These are phyloP conservation scores for Pheosia gnoma DNA, from an alignment of 2,888 invertebrate genomes.

Conservation along the genomic window DNA sequence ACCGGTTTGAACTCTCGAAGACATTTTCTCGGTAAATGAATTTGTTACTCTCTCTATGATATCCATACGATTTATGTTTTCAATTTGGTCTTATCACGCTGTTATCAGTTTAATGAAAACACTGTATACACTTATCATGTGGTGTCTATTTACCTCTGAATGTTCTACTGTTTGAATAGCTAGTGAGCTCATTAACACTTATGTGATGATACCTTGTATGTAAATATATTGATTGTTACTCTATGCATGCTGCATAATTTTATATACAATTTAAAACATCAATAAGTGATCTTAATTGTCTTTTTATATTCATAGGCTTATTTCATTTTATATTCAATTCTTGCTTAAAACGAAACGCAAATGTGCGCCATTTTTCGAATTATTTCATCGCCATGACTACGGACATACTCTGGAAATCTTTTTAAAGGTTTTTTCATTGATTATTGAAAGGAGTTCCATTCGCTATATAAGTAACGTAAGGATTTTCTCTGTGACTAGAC, in stretches of 20 bases:
- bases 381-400: constrained; percentile 19
- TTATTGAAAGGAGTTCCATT: too few species aligned
- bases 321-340: not conserved
- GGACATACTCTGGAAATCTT: not conserved
- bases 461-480: too few species aligned
- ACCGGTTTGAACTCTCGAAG: constrained; percentile 63
- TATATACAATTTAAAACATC: too few species aligned
- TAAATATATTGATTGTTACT: too few species aligned
- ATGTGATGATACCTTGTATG: too few species aligned
- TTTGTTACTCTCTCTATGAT: not conserved
- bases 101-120: not conserved
- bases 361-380: constrained; percentile 4
- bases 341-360: constrained; percentile 3
- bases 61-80: constrained; percentile 3
- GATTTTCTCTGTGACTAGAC: too few species aligned
- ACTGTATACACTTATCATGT: not conserved
- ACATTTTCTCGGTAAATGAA: constrained; percentile 39
- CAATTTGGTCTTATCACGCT: not conserved
- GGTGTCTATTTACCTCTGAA: not conserved
- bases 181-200: too few species aligned
- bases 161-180: too few species aligned
- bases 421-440: too few species aligned
- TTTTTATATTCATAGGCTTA: too few species aligned
- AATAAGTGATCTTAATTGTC: too few species aligned
- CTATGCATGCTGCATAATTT: too few species aligned